A percentile compares a stretch with the other conserved stretches of the same genome.
Evolutionary conservation across 2,888 invertebrate genomes (phyloP).

Genomic region (Stenoptilia bipunctidactyla): DNA sequence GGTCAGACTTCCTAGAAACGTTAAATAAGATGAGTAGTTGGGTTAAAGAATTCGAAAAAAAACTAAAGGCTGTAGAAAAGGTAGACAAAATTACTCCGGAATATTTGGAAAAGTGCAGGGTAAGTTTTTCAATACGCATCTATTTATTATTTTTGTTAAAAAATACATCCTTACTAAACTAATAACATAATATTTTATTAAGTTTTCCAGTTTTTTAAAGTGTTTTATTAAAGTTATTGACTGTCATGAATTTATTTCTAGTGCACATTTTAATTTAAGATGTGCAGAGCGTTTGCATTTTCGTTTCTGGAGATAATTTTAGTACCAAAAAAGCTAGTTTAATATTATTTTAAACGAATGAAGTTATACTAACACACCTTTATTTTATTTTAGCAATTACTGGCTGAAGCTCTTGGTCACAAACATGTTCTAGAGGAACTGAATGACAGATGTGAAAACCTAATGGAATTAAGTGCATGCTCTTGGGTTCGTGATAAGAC

Average conservation of each 20-base stretch:
- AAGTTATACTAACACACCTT: slow-evolving; percentile 9
- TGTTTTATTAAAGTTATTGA: no score
- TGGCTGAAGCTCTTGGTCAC: slow-evolving; percentile 81
- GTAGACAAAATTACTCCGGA: slow-evolving; percentile 84
- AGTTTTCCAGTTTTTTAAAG: no score
- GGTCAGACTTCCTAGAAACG: slow-evolving; percentile 84
- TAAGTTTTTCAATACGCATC: slow-evolving; percentile 39
- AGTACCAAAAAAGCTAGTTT: no score
- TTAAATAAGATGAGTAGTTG: slow-evolving; percentile 80
- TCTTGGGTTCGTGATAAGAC: slow-evolving; percentile 89
- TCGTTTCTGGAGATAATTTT: no score
- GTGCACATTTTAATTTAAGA: no score
- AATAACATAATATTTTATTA: background rate
- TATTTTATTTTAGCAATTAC: slow-evolving; percentile 62
- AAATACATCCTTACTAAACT: background rate
- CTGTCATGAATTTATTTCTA: no score
- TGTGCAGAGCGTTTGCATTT: no score
- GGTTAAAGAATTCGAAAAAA: slow-evolving; percentile 78
- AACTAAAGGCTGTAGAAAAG: slow-evolving; percentile 74
- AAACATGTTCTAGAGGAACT: slow-evolving; percentile 86
- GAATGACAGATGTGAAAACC: slow-evolving; percentile 87
- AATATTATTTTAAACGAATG: no score
- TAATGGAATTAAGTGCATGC: slow-evolving; percentile 89
- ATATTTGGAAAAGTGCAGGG: slow-evolving; percentile 81
- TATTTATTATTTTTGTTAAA: background rate